Evolutionary conservation across 2,797 vertebrate species (phyloP).

Genomic region (Allenopithecus nigroviridis): DNA sequence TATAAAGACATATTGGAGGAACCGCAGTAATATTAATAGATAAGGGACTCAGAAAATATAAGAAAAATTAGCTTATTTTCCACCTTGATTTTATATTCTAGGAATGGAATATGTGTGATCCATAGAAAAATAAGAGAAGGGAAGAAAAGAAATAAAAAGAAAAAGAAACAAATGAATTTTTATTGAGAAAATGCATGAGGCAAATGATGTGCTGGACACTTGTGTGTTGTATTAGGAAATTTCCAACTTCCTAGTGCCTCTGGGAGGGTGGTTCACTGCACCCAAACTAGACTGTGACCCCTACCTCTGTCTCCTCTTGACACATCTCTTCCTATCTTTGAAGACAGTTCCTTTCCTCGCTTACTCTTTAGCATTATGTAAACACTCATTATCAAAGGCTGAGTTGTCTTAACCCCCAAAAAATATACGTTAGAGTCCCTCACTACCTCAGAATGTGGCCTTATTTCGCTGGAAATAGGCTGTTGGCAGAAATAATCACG

Average conservation of each 20-base stretch:
- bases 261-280: too few relatives aligned
- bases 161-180: not conserved
- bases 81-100: not conserved
- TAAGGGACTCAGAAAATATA: not conserved
- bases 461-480: not conserved
- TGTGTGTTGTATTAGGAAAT: too few relatives aligned
- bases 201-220: not conserved
- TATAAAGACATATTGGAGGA: fast-evolving
- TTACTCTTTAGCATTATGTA: not conserved
- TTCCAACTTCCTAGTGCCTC: not conserved
- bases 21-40: not conserved
- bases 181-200: not conserved
- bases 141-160: not conserved
- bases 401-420: fast-evolving
- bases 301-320: not conserved
- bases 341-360: not conserved
- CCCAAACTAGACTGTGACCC: too few relatives aligned
- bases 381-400: not conserved
- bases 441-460: not conserved
- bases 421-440: too few relatives aligned
- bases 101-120: not conserved
- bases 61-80: not conserved
- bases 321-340: too few relatives aligned
- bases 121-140: not conserved
- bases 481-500: not conserved